A percentile compares a stretch with the other conserved stretches of the same genome.
These are phyloP conservation scores for Pseudorhiza aurosa DNA, from an alignment of 30 jellyfish, hydroid and myxozoan genomes.

Conservation along the genomic window DNA sequence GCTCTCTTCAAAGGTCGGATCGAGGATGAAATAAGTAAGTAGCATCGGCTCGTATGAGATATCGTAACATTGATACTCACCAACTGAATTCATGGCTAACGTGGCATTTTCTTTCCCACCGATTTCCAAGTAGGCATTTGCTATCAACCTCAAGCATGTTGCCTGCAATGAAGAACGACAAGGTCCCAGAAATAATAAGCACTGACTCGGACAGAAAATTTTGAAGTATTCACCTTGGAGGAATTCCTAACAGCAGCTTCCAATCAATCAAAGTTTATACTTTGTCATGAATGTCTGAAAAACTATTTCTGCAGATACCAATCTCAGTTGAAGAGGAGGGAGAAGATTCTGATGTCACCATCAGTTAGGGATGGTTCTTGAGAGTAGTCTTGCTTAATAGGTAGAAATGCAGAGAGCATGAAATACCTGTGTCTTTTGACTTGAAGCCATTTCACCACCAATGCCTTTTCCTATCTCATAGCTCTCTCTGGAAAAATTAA, in stretches of 20 bases:
- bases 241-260: no score
- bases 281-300: neutral
- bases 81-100: constrained; percentile 56
- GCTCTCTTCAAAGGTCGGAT: no score
- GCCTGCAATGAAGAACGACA: constrained; percentile 76
- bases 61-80: neutral
- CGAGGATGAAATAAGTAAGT: neutral
- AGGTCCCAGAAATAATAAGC: neutral
- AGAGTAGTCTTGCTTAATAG: no score
- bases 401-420: no score
- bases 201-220: no score
- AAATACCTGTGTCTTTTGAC: constrained; percentile 46
- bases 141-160: constrained; percentile 66
- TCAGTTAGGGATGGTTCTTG: no score
- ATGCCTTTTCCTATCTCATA: constrained; percentile 64
- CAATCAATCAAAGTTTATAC: neutral
- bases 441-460: constrained; percentile 12
- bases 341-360: neutral
- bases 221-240: no score
- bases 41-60: neutral
- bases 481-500: constrained; percentile 59
- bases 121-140: constrained; percentile 70
- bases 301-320: neutral
- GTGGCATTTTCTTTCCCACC: constrained; percentile 69
- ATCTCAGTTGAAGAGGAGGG: constrained; percentile 11